Percentiles rank a stretch among this genome's conserved stretches.
Evolutionary conservation across 2,113 vertebrate species (phyloP).

Genomic region (Syrrhaptes paradoxus): DNA sequence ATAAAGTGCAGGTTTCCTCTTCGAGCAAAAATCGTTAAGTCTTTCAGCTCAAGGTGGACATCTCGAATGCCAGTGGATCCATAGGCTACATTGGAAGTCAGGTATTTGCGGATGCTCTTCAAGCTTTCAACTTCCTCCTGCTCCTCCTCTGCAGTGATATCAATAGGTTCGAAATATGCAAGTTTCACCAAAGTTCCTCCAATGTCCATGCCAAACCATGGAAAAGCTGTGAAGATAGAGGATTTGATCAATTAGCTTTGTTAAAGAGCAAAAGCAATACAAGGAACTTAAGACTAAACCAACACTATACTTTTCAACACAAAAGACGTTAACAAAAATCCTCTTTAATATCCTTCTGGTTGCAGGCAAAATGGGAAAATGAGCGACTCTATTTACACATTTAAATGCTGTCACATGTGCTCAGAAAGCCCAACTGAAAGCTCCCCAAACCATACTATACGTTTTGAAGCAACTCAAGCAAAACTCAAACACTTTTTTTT

Average conservation of each 20-base stretch:
- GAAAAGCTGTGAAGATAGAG: slow-evolving; percentile 75
- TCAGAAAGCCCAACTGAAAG: background rate
- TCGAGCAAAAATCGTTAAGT: slow-evolving; percentile 79
- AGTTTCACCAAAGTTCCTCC: slow-evolving; percentile 83
- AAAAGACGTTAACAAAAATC: background rate
- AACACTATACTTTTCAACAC: background rate
- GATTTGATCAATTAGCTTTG: background rate
- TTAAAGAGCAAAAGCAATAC: background rate
- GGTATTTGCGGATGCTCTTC: slow-evolving; percentile 84
- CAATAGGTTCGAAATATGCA: slow-evolving; percentile 83
- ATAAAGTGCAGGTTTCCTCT: slow-evolving; percentile 87
- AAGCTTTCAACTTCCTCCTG: slow-evolving; percentile 86
- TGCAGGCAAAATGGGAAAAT: background rate
- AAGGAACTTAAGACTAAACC: background rate
- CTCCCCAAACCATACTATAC: background rate
- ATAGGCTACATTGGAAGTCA: slow-evolving; percentile 84
- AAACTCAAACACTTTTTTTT: background rate
- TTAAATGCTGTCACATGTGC: background rate
- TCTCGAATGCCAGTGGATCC: slow-evolving; percentile 84
- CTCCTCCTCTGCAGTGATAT: slow-evolving; percentile 85
- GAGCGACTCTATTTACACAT: background rate
- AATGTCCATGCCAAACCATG: slow-evolving; percentile 87
- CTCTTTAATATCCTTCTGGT: background rate
- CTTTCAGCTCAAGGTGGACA: slow-evolving; percentile 82
- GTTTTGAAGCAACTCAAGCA: background rate